Evolutionary conservation across 37 sponge, comb jelly and placozoan genomes (phyloP), one percentile per base, ranked within the genome.

Genomic region (Chondrosia reniformis): DNA sequence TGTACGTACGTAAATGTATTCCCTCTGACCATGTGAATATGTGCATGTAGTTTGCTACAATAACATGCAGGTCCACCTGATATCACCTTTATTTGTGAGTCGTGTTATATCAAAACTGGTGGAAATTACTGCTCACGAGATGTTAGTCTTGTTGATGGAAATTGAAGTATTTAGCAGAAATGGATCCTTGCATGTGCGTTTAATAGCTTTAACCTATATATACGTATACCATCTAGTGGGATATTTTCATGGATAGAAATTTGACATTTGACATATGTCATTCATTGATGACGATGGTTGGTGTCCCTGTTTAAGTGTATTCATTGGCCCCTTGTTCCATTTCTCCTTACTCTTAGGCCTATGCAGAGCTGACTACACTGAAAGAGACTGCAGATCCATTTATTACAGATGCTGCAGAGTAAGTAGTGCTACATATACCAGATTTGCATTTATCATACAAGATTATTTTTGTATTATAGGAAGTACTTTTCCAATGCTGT

Each of bases 161-260:
- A 62, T 86, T 19, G 84, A 75, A 31, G 43, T 44, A 15, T 95
- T 95, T 76, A 83, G 86, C 38, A 46, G 83, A 30, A 76, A 91
- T 37, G 92, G 92, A 43, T 72, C 76, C 27, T 42, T 91, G 34
- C 80, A 85, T 67, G 95, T 93, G 44, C 25, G 86, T 59, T n/a
- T 69, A 4, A 49, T 13, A 9, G 33, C 8, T 27, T 19, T 32
- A 34, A 9, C 21, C 0, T 76, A 76, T 34, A 33, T 40, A 15
- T 58, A 39, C 7, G 32, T 75, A 3, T 31, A n/a, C 61, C 41
- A 42, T 10, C 30, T 75, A 24, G 27, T 28, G n/a, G 58, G 27
- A 8, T 2, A 56, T 56, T 28, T 56, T 28, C 9, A 28, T 56
- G 27, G 6, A 3, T 56, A 49, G 10, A 15, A 49, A 49, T 19